phyloP scores from a whole-genome alignment of 2,113 vertebrate genomes.

The Anser cygnoides region DNA sequence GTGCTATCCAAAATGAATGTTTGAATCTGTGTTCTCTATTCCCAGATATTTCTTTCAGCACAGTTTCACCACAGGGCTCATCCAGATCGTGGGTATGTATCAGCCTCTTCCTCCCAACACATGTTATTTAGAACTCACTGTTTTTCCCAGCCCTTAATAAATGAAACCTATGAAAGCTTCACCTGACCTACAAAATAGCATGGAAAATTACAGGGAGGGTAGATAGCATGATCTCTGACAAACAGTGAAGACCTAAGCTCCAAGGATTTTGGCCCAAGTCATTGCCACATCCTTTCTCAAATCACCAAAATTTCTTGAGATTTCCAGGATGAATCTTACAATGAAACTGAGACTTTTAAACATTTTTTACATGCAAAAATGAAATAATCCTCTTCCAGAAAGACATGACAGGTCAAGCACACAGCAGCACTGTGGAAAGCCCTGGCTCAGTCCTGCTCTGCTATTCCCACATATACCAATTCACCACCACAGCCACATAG shows the following conservation, averaged over 20 bases:
- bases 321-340: background rate
- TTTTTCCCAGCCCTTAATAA: background rate
- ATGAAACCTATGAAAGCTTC: background rate
- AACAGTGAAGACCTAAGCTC: background rate
- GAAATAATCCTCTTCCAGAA: background rate
- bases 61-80: background rate
- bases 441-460: background rate
- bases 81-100: background rate
- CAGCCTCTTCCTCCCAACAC: background rate
- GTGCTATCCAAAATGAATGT: background rate
- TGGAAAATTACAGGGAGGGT: background rate
- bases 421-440: background rate
- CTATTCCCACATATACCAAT: background rate
- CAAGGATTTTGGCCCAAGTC: background rate
- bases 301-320: background rate
- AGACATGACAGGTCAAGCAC: background rate
- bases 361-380: background rate
- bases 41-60: background rate
- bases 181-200: background rate
- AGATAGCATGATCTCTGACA: background rate
- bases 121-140: background rate
- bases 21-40: background rate
- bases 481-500: background rate
- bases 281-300: background rate
- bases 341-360: background rate